phyloP scores from a whole-genome alignment of 2,797 vertebrate species.

The Alosa sapidissima region DNA sequence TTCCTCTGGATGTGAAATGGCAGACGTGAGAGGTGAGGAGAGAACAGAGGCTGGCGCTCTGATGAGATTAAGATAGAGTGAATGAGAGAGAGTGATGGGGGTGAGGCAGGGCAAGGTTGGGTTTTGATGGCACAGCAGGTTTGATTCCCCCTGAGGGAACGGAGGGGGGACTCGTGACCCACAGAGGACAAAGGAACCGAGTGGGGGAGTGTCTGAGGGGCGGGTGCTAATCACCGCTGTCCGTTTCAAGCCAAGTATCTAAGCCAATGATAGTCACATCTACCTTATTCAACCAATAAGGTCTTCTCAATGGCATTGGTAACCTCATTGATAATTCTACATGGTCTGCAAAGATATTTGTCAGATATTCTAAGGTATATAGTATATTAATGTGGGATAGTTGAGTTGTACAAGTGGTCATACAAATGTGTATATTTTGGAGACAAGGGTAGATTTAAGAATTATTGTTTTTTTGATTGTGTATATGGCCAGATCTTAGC shows the following conservation, averaged over 20 bases:
- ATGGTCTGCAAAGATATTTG: not conserved
- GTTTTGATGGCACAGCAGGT: conserved; percentile 81
- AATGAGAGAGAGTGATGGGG: conserved; percentile 35
- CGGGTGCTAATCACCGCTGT: conserved; percentile 59
- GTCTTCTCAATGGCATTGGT: conserved; percentile 65
- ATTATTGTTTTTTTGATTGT: not conserved
- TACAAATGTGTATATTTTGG: not conserved
- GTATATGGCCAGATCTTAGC: not conserved
- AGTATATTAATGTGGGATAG: not conserved
- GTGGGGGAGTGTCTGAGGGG: conserved; percentile 51
- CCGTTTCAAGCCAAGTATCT: conserved; percentile 51
- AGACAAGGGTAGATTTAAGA: not conserved
- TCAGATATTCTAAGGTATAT: not conserved
- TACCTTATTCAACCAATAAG: conserved; percentile 57
- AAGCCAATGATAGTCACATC: conserved; percentile 58
- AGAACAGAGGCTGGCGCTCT: conserved; percentile 60
- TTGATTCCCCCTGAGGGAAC: conserved; percentile 67
- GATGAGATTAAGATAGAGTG: conserved; percentile 69
- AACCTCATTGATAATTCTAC: conserved; percentile 24
- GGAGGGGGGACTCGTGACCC: conserved; percentile 59
- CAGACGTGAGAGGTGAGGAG: conserved; percentile 61
- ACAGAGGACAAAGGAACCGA: conserved; percentile 76
- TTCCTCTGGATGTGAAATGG: conserved; percentile 69
- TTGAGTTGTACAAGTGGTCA: not conserved
- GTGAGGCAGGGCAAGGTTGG: conserved; percentile 51